Base-by-base conservation (phyloP, 2,113 vertebrate genomes). In the Phyllopteryx taeniolatus region DNA sequence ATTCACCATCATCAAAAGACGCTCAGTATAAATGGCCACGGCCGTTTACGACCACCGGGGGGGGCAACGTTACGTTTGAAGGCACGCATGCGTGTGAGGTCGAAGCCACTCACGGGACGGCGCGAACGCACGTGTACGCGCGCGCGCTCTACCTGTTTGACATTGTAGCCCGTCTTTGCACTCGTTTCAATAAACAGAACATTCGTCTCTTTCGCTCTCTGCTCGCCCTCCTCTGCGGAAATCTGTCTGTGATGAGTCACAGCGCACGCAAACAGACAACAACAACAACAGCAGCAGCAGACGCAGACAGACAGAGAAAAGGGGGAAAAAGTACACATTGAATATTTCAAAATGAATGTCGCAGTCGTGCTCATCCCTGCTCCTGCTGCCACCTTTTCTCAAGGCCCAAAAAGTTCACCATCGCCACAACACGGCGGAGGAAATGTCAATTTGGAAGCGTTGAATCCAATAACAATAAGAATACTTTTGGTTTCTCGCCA, bases 121-220 rank as follows among this genome's bases (percentile, higher is more conserved):
- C 74, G 76, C 35, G 60, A 81, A 79, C 66, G 67, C 79, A n/a
- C 33, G 8, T 67, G 74, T 39, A 19, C 71, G 75, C 49, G 80
- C 77, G 78, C 49, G 76, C 68, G 79, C 51, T 90, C 89, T 92
- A 93, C 91, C 92, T 93, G 91, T 88, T 93, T 92, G 80, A 92
- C 91, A 91, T 92, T 91, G 90, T 93, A 92, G 84, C 90, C 86
- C 83, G 90, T 90, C 90, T 93, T 93, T 91, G 92, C 90, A 85
- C 91, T 91, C 31, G 92, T 92, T 84, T 93, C 92, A 88, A 92
- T 92, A 92, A 92, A 93, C 79, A 92, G 89, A 91, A 93, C 91
- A 91, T 87, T 93, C 91, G 92, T 90, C 74, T 93, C 91, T 91
- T 92, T 91, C 33, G 90, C 92, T 86, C 85, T 93, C 84, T 91